Base-by-base conservation (phyloP, 2,888 invertebrate species). In the Drosophila anomalata region DNA sequence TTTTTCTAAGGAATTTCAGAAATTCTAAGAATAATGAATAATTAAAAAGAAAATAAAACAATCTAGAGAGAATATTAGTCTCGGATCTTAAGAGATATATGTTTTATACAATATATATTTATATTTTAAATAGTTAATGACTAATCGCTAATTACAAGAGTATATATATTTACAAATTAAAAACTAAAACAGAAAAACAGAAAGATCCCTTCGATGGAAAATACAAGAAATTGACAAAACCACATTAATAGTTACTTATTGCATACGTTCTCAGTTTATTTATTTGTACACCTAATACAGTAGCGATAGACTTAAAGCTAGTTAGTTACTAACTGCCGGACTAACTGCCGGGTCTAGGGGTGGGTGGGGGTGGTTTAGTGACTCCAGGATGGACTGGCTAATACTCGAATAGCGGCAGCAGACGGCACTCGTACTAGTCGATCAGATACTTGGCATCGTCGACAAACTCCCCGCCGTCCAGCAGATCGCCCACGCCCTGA, bases 371-470 rank as follows among this genome's bases (percentile, higher is more conserved):
- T 11, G 12, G 17, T 17, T 17, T 17, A 46, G 39, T n/a, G 39
- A 36, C 11, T 36, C 29, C 26, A n/a, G 1, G 9, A 31, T 31
- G 11, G 6, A 7, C 33, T 11, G 36, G 12, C 11, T 39, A 57
- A 61, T 57, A 57, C 41, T 29, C 29, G 29, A 14, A 4, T 17
- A 48, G 7, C 9, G 36, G 12, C 4, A 24, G 22, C 0, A 24
- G 17, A 17, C 17, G 17, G 17, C 17, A 17, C 17, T 17, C 17
- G 17, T 22, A 24, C 68, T 69, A 76, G 41, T 58, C 79, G 58
- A 76, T 76, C 58, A 78, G 66, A 71, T 79, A 82, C 75, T 78
- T 87, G 63, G 78, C 62, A 36, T 73, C 79, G 41, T 55, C 72
- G 47, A 65, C 79, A 46, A 79, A 78, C 58, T 80, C 78, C 5